A percentile compares a stretch with the other conserved stretches of the same genome.
phyloP scores from a whole-genome alignment of 2,797 vertebrate genomes.

The Periophthalmus magnuspinnatus region DNA sequence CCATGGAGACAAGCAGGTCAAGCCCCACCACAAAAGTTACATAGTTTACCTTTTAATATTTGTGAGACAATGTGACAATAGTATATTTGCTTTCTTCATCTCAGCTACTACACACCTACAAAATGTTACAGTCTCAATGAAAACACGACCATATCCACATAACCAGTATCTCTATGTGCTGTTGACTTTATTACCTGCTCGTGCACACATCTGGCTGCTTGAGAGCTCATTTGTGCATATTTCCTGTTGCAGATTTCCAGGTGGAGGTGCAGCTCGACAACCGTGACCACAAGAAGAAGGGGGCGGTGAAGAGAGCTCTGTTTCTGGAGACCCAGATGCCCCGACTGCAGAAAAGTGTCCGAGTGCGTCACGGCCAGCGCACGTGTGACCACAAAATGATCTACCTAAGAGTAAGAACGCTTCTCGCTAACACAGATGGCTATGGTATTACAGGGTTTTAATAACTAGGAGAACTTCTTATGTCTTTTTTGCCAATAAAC shows the following conservation, averaged over 20 bases:
- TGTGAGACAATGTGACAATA: neutral
- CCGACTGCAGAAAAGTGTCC: slow-evolving; percentile 68
- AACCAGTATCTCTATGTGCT: slow-evolving; percentile 27
- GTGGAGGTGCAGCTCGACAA: slow-evolving; percentile 88
- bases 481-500: neutral
- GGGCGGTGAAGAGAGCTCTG: slow-evolving; percentile 81
- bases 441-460: too few species aligned
- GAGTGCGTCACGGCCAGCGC: slow-evolving; percentile 73
- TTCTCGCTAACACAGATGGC: neutral
- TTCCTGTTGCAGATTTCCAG: slow-evolving; percentile 79
- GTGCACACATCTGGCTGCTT: slow-evolving; percentile 44
- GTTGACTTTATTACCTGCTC: slow-evolving; percentile 44
- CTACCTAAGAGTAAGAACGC: slow-evolving; percentile 81
- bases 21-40: neutral
- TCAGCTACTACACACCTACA: neutral
- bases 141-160: slow-evolving; percentile 16
- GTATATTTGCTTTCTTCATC: neutral
- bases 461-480: neutral
- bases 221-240: slow-evolving; percentile 49
- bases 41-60: neutral
- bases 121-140: slow-evolving; percentile 25
- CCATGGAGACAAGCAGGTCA: too few species aligned
- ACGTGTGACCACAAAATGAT: slow-evolving; percentile 83
- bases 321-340: slow-evolving; percentile 84
- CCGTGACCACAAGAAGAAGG: slow-evolving; percentile 86